phyloP scores from a whole-genome alignment of 1,140 invertebrate genomes.

The Pentalonia nigronervosa region DNA sequence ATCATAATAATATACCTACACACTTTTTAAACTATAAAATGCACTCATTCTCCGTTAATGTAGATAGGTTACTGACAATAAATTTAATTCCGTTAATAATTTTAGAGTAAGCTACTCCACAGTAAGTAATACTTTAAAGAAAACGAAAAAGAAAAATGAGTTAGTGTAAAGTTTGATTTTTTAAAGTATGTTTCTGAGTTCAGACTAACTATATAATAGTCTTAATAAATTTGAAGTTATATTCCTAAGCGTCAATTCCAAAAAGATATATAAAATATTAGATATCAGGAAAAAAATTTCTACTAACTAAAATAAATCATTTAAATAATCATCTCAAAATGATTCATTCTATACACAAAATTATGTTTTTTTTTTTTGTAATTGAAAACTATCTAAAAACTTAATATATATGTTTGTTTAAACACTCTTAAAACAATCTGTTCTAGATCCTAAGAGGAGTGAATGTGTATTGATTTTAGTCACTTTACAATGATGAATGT shows the following conservation, averaged over 20 bases:
- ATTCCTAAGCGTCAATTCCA: not conserved
- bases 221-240: not conserved
- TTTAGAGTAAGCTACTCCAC: not conserved
- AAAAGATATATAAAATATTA: not conserved
- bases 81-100: not conserved
- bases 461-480: not conserved
- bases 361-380: not conserved
- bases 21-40: not conserved
- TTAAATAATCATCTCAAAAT: not conserved
- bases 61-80: not conserved
- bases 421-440: not conserved
- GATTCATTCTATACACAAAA: not conserved
- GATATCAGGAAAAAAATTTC: not conserved
- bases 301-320: not conserved
- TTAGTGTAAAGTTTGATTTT: not conserved
- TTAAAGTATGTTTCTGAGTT: not conserved
- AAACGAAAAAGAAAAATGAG: not conserved
- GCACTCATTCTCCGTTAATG: not conserved
- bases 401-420: not conserved
- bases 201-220: not conserved
- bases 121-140: not conserved
- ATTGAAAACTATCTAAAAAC: not conserved
- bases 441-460: not conserved
- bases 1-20: not conserved
- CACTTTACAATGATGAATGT: not conserved